Evolutionary conservation across 2,888 invertebrate genomes (phyloP), one percentile per base, ranked within the genome.

Genomic region (Erebia epiphron): DNA sequence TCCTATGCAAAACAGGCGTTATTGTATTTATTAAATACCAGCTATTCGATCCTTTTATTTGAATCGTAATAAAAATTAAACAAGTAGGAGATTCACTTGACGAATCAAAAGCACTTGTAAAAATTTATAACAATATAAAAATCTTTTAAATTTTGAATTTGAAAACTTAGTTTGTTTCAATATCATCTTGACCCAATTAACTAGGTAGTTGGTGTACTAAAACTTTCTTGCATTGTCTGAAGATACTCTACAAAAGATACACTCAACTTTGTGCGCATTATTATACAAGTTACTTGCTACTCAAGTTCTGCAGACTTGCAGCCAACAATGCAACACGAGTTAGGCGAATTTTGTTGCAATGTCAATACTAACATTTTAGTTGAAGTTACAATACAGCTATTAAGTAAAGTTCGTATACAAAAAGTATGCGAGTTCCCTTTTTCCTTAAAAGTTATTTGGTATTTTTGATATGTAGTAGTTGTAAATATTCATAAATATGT

Each of bases 191-290:
- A 62, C 21, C 62, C 21, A 21, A 21, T 49, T 14, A 49, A 62
- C 49, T 14, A 21, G 35, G 0, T 26, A 26, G 26, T 26, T 26
- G 26, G 46, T 62, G 61, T 18, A 49, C 14, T 9, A 46, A 62
- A 62, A 62, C 49, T 49, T 49, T 49, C 46, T 62, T 49, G 62
- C 14, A 49, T 62, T n/a, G 21, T 21, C 18, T 49, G 62, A 62
- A 49, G 62, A 62, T 62, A 26, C 21, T 21, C 41, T 18, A 7
- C 49, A 62, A 62, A 60, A 60, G 41, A 26, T 62, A 62, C 62
- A 26, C 62, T 49, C 14, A 21, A 62, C 49, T 62, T 62, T 62
- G 62, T 62, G 4, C 26, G 14, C 62, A 62, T 62, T 62, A 49
- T 62, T 49, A 14, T 62, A 43, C 43, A 43, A 58, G n/a, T 9